Percentiles rank a stretch among this genome's conserved stretches.
These are phyloP conservation scores for Plectropomus leopardus DNA, from an alignment of 2,113 vertebrate genomes.

Conservation along the genomic window DNA sequence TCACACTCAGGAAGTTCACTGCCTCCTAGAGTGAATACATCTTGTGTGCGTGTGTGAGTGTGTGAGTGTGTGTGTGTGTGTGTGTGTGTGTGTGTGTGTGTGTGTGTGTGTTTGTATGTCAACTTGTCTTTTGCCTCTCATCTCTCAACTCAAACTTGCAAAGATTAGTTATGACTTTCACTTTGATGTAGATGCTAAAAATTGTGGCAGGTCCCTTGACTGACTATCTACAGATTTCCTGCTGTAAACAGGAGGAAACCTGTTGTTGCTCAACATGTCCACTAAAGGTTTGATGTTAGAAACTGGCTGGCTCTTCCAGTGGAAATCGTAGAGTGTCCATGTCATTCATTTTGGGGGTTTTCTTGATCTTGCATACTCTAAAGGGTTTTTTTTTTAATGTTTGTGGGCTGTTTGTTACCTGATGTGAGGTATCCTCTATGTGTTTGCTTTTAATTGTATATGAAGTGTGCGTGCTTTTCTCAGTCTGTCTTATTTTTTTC, in stretches of 20 bases:
- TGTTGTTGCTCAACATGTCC: constrained; percentile 22
- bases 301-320: constrained; percentile 80
- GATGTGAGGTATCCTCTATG: background rate
- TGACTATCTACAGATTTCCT: constrained; percentile 28
- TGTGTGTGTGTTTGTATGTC: constrained; percentile 23
- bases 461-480: constrained; percentile 2
- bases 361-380: background rate
- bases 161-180: constrained; percentile 9
- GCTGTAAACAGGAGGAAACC: constrained; percentile 38
- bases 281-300: constrained; percentile 48
- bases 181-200: constrained; percentile 51
- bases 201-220: constrained; percentile 68
- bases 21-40: constrained; percentile 83
- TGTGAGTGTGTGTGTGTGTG: background rate
- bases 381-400: constrained; percentile 4
- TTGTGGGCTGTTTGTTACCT: constrained; percentile 11
- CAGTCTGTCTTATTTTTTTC: background rate
- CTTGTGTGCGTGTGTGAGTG: background rate
- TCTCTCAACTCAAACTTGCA: constrained; percentile 1
- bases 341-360: constrained; percentile 14
- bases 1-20: constrained; percentile 94
- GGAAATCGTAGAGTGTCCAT: constrained; percentile 37
- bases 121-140: constrained; percentile 11
- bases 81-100: constrained; percentile 27
- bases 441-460: constrained; percentile 25